phyloP scores from a whole-genome alignment of 2,888 invertebrate genomes.

The Sisyra nigra region DNA sequence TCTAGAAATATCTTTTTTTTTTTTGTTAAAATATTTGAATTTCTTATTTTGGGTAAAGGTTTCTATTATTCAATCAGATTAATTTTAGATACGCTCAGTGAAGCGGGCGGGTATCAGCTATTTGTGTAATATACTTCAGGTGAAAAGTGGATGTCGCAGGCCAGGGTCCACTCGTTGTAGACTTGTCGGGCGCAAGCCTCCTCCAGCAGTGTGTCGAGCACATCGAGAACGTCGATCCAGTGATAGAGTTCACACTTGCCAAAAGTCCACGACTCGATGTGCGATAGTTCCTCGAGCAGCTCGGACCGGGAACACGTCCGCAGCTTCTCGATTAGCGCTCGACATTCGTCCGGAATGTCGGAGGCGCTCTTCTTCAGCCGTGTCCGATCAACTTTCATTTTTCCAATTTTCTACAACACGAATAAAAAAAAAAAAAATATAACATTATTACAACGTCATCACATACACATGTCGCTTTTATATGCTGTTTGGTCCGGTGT shows the following conservation, averaged over 20 bases:
- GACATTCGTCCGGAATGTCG: slow-evolving; percentile 66
- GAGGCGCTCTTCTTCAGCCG: slow-evolving; percentile 71
- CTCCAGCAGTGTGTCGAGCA: slow-evolving; percentile 57
- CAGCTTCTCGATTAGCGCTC: slow-evolving; percentile 54
- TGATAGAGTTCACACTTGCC: slow-evolving; percentile 77
- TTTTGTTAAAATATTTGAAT: no score
- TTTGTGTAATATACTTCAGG: slow-evolving; percentile 34
- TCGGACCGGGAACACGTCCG: slow-evolving; percentile 47
- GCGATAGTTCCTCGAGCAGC: slow-evolving; percentile 48
- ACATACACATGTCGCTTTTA: no score
- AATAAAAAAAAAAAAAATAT: no score
- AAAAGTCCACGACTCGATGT: slow-evolving; percentile 67
- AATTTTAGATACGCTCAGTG: no score
- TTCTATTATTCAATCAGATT: no score
- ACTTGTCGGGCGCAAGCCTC: slow-evolving; percentile 45
- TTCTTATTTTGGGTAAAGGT: no score
- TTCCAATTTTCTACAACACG: slow-evolving; percentile 13
- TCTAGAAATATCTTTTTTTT: no score
- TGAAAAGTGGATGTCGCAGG: slow-evolving; percentile 52
- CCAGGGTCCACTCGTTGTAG: slow-evolving; percentile 50
- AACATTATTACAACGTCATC: no score
- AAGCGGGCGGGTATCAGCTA: no score
- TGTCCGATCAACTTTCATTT: slow-evolving; percentile 68
- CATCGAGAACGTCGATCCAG: slow-evolving; percentile 71
- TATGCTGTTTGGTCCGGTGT: background rate